Evolutionary conservation across 2,797 vertebrate species (phyloP), one percentile per base, ranked within the genome.

Genomic region (Premnoplex brunnescens): DNA sequence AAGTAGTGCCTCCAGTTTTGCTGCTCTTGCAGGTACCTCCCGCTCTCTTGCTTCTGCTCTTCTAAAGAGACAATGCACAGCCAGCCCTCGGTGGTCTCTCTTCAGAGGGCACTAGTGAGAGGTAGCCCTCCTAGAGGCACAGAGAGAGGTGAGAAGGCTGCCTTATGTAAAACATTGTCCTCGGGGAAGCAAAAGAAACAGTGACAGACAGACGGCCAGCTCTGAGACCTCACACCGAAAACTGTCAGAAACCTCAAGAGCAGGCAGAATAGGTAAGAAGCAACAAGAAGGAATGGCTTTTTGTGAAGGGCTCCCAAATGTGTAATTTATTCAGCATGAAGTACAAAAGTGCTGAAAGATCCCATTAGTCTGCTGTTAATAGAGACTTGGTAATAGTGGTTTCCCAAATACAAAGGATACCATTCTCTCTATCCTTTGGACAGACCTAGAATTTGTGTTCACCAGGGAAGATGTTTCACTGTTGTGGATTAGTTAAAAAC

Each of bases 241-340:
- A 78, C 76, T 17, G 8, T 21, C 7, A 89, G 37, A 87, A 88
- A 79, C 15, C 20, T 71, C 36, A 83, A 80, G 22, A 88, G 85
- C 14, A 36, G 0, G 0, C 16, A 60, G 39, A 64, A 72, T 59
- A 76, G 20, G 14, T 36, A 79, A 30, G 72, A 85, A 79, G 43
- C 1, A 1, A 58, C 37, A 76, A 34, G 62, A 77, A 75, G 21
- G 24, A 49, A 44, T 32, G 18, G 13, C 24, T 89, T 91, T 82
- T 54, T 46, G 21, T 75, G 30, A 71, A 67, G 14, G 17, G 52
- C 17, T 92, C 22, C 27, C 79, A 67, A 58, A 79, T 5, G 7
- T 46, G 32, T 30, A 34, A 58, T 43, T 85, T 58, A 46, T 51
- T 75, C 36, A 58, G 72, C 39, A 32, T 4, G 1, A 66, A 48